These are phyloP conservation scores for Schizotus pectinicornis DNA, from an alignment of 2,888 invertebrate genomes.

Conservation along the genomic window DNA sequence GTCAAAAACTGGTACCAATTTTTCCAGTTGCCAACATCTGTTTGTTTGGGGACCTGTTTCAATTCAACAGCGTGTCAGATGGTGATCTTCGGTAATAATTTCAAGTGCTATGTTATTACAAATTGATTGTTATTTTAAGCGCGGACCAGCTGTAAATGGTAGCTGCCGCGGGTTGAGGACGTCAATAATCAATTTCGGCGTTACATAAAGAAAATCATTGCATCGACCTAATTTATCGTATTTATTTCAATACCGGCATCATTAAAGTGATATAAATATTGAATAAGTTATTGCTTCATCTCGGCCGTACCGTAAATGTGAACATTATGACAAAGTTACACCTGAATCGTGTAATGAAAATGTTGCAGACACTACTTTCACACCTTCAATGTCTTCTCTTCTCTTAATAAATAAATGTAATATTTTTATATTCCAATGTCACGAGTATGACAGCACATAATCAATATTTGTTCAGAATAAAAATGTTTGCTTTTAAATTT, in stretches of 20 bases:
- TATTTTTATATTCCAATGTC: slow-evolving; percentile 33
- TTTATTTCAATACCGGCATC: slow-evolving; percentile 14
- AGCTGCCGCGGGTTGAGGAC: slow-evolving; percentile 4
- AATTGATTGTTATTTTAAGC: slow-evolving; percentile 5
- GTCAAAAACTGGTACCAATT: too few species aligned
- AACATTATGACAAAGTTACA: slow-evolving; percentile 17
- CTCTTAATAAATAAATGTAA: slow-evolving; percentile 30
- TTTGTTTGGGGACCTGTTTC: too few species aligned
- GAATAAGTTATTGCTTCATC: slow-evolving; percentile 22
- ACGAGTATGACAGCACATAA: slow-evolving; percentile 30
- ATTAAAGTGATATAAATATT: slow-evolving; percentile 20
- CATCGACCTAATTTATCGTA: slow-evolving; percentile 21
- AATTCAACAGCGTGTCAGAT: too few species aligned
- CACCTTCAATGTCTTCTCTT: slow-evolving; percentile 24
- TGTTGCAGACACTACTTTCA: slow-evolving; percentile 25
- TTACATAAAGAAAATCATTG: slow-evolving; percentile 18
- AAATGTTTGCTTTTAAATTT: slow-evolving; percentile 37
- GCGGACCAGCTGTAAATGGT: slow-evolving; percentile 4
- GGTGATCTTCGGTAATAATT: too few species aligned
- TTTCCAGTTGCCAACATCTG: too few species aligned
- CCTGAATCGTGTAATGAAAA: slow-evolving; percentile 21
- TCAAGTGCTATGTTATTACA: neutral
- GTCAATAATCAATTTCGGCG: slow-evolving; percentile 11
- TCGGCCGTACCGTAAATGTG: slow-evolving; percentile 7
- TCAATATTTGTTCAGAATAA: slow-evolving; percentile 37